Conservation (phyloP, 1,140 invertebrate species). For the Ceratina australensis region DNA sequence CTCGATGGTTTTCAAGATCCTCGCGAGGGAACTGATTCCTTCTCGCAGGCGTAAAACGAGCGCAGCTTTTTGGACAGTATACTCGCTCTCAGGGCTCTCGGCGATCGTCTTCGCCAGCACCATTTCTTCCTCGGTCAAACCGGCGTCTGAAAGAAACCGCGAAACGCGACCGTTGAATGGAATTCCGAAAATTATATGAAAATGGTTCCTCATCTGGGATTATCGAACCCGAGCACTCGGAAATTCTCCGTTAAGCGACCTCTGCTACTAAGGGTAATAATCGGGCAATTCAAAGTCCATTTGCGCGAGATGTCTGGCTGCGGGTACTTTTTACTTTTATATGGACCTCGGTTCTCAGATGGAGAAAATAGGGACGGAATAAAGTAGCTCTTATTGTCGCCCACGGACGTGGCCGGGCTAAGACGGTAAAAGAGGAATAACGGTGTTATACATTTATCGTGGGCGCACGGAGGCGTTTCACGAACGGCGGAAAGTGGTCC, state of each 20-base stretch:
- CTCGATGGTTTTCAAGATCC: slow-evolving; percentile 95
- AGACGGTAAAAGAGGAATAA: slow-evolving; percentile 52
- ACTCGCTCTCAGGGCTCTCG: slow-evolving; percentile 87
- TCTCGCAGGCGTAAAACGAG: slow-evolving; percentile 91
- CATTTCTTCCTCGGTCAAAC: slow-evolving; percentile 93
- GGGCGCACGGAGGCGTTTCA: slow-evolving; percentile 14
- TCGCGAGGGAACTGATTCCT: slow-evolving; percentile 90
- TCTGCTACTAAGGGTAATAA: slow-evolving; percentile 50
- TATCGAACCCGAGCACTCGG: not conserved
- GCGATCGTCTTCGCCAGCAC: slow-evolving; percentile 88
- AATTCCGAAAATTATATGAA: not conserved
- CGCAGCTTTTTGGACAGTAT: slow-evolving; percentile 86
- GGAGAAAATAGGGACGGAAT: slow-evolving; percentile 36
- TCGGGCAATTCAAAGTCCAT: slow-evolving; percentile 73
- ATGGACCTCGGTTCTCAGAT: not conserved
- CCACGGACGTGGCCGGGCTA: slow-evolving; percentile 41
- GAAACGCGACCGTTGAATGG: not conserved
- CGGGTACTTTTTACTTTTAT: slow-evolving; percentile 26
- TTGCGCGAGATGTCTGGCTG: slow-evolving; percentile 59
- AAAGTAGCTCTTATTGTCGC: slow-evolving; percentile 59
- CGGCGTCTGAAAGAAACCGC: slow-evolving; percentile 81
- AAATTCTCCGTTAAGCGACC: slow-evolving; percentile 43
- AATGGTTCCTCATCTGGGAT: too few species aligned
- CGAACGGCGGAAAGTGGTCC: slow-evolving; percentile 19
- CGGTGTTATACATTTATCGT: slow-evolving; percentile 55